Evolutionary conservation across 1,140 invertebrate genomes (phyloP), one percentile per base, ranked within the genome.

Genomic region (Temnothorax longispinosus): DNA sequence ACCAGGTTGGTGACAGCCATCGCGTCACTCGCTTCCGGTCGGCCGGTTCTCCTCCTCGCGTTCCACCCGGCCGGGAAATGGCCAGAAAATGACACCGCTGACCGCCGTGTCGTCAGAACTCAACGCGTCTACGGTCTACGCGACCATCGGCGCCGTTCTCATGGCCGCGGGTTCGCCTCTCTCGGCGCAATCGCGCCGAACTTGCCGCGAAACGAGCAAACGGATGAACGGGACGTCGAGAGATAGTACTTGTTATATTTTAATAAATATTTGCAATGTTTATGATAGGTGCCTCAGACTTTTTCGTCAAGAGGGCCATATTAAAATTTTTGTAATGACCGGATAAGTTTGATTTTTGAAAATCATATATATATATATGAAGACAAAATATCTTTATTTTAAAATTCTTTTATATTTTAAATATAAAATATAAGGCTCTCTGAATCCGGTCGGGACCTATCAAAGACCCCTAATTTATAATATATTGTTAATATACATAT

Each of bases 1-100:
- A 21, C 44, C 18, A 93, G 47, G 58, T 74, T 78, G 52, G 54
- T 85, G 69, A 92, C 81, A 77, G 90, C 8, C 92, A 93, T 93
- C 58, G 67, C 82, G 78, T 88, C 69, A 91, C 52, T 5, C 60
- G 65, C 35, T 35, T 11, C 10, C n/a, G 18, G 5, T 56, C 3
- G 11, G 6, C n/a, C 11, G 11, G 3, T 38, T 74, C 2, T 2
- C 27, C 27, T 2, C 27, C 8, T 50, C 52, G 54, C 7, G 56
- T 50, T 10, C 18, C 38, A 64, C 41, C 6, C 3, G 11, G 50
- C n/a, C 5, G 38, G 18, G 74, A 74, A 64, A 62, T 56, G 27
- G 18, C 18, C 38, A 3, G 38, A 27, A 27, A 27, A 27, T 6
- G 50, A 64, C 11, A 38, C 3, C 38, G 3, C 6, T 6, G 6